These are phyloP conservation scores for Tachystola acroxantha DNA, from an alignment of 2,888 invertebrate species.

Conservation along the genomic window DNA sequence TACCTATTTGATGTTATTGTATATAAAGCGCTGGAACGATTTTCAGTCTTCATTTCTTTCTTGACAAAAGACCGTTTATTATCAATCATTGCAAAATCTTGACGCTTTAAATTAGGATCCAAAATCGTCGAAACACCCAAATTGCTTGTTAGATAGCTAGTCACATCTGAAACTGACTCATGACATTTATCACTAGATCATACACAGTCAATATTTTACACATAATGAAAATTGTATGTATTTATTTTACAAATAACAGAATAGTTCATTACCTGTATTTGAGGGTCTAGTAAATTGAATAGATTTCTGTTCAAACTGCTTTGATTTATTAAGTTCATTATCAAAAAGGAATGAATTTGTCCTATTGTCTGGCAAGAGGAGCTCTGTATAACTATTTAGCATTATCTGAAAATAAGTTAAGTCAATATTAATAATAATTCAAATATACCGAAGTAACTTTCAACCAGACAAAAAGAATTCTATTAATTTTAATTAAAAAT, in stretches of 20 bases:
- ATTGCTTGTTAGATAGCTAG: constrained; percentile 32
- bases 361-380: constrained; percentile 41
- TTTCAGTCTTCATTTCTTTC: constrained; percentile 49
- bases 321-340: constrained; percentile 32
- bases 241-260: too few species aligned
- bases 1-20: constrained; percentile 61
- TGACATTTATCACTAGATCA: neutral
- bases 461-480: too few species aligned
- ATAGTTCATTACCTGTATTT: constrained; percentile 31
- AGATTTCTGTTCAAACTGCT: constrained; percentile 33
- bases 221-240: too few species aligned
- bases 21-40: constrained; percentile 48
- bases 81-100: constrained; percentile 55
- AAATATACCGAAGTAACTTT: too few species aligned
- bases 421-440: neutral
- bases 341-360: constrained; percentile 40
- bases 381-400: constrained; percentile 46
- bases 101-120: constrained; percentile 33
- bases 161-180: constrained; percentile 36
- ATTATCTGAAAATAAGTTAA: constrained; percentile 33
- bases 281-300: constrained; percentile 34
- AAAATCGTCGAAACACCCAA: constrained; percentile 36
- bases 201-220: too few species aligned
- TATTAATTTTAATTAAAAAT: too few species aligned
- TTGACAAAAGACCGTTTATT: constrained; percentile 46